Percentiles rank a stretch among this genome's conserved stretches.
Evolutionary conservation across 2,797 vertebrate species (phyloP).

Genomic region (Chelon auratus): DNA sequence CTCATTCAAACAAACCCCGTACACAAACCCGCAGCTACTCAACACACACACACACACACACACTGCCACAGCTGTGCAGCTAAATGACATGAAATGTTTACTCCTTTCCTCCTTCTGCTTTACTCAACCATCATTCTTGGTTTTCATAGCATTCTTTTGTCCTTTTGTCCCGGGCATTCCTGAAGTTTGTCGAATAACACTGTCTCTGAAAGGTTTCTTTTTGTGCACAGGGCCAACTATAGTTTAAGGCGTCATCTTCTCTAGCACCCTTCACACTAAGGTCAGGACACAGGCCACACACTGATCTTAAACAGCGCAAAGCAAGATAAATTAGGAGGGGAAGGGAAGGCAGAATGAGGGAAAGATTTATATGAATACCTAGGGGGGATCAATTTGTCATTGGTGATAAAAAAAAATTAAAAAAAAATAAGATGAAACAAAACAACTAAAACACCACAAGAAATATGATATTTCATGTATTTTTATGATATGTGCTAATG

Average conservation of each 20-base stretch:
- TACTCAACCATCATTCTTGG: conserved; percentile 53
- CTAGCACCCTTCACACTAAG: conserved; percentile 15
- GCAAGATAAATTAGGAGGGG: not conserved
- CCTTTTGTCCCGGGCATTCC: conserved; percentile 64
- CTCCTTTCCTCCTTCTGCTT: conserved; percentile 56
- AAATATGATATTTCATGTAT: too few relatives aligned
- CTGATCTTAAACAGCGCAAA: conserved; percentile 4
- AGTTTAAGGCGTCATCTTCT: conserved; percentile 10
- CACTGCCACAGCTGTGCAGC: conserved; percentile 78
- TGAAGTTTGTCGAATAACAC: conserved; percentile 62
- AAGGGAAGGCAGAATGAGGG: not conserved
- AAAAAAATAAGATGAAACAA: not conserved
- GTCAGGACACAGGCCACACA: conserved; percentile 18
- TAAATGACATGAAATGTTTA: conserved; percentile 74
- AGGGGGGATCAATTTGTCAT: too few relatives aligned
- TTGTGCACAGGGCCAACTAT: conserved; percentile 28
- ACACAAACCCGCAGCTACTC: conserved; percentile 45
- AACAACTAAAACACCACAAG: too few relatives aligned
- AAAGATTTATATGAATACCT: not conserved
- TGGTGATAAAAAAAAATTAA: too few relatives aligned
- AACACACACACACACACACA: conserved; percentile 30
- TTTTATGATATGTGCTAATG: too few relatives aligned
- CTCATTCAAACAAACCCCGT: conserved; percentile 64
- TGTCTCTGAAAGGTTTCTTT: conserved; percentile 37
- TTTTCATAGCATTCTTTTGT: conserved; percentile 63